Base-by-base conservation (phyloP, 1,140 invertebrate genomes). In the Vanessa atalanta region DNA sequence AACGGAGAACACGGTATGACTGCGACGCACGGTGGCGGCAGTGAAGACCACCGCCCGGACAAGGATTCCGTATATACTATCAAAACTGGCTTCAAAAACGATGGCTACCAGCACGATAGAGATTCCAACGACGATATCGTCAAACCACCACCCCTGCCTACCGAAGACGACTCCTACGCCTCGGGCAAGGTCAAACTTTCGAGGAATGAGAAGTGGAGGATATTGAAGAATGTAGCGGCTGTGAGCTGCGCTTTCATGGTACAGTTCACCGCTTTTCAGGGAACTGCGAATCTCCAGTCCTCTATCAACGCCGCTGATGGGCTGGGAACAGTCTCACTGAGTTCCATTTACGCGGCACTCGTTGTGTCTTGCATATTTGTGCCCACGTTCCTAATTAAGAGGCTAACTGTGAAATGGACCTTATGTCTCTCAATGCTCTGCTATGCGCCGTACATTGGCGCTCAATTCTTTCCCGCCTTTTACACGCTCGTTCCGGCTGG, bases 391-490 rank as follows among this genome's bases (percentile, higher is more conserved):
- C 89, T 98, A 47, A 98, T 98, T 82, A 96, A 97, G 83, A 95
- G 96, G 83, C 94, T 99, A 70, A 98, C 98, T 12, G 98, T 98
- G 66, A 99, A 99, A 93, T 98, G 98, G 97, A 99, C 98, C 0
- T 94, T 99, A 15, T 97, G 97, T 70, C 83, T 97, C 14, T 97
- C 97, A 12, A 97, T 99, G 96, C 86, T 97, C 50, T 97, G 97
- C 84, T 99, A 99, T 93, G 96, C 97, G 9, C 95, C 97, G 0
- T 99, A 99, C 93, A 98, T 99, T 83, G 97, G 94, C 8, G 96
- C 97, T 3, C 98, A 99, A 92, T 98, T 99, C 82, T 97, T 97
- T 82, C 97, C 98, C 1, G 94, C 94, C 69, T 98, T 97, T 91
- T 97, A 97, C 84, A 98, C 98, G 2, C 94, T 99, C 26, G 96